Evolutionary conservation across 2,797 vertebrate species (phyloP).

Genomic region (Melanotaenia boesemani): DNA sequence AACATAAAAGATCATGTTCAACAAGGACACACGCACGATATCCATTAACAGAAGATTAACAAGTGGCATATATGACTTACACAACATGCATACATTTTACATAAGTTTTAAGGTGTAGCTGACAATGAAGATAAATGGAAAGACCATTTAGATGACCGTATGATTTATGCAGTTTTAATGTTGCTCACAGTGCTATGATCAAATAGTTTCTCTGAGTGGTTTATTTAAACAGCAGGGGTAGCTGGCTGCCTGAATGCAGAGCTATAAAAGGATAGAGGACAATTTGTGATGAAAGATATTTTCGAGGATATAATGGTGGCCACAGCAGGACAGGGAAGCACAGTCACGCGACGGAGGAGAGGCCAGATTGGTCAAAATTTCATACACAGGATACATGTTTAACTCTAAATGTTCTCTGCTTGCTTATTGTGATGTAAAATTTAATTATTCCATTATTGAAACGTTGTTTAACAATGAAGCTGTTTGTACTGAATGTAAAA

Average conservation of each 20-base stretch:
- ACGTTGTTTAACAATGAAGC: slow-evolving; percentile 1
- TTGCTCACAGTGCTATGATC: slow-evolving; percentile 12
- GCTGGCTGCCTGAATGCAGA: slow-evolving; percentile 35
- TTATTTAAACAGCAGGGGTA: slow-evolving; percentile 16
- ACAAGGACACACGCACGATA: not conserved
- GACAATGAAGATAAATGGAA: not conserved
- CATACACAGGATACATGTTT: slow-evolving; percentile 55
- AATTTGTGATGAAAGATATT: slow-evolving; percentile 55
- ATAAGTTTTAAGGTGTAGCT: not conserved
- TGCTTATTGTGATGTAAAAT: not conserved
- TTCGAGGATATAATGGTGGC: slow-evolving; percentile 60
- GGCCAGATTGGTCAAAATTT: slow-evolving; percentile 51
- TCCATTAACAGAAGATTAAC: not conserved
- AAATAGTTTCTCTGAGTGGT: slow-evolving; percentile 7
- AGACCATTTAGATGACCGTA: slow-evolving; percentile 12
- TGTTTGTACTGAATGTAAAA: not conserved
- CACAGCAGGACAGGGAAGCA: slow-evolving; percentile 42
- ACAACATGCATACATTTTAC: not conserved
- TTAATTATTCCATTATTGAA: not conserved
- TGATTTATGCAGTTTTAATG: slow-evolving; percentile 21
- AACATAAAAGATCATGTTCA: not conserved
- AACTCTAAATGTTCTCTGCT: not conserved
- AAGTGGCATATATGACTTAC: not conserved
- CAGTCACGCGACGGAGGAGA: slow-evolving; percentile 56
- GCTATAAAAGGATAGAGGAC: slow-evolving; percentile 48